These are phyloP conservation scores for Drosophila eugracilis DNA, from an alignment of 1,140 invertebrate species.

Conservation along the genomic window DNA sequence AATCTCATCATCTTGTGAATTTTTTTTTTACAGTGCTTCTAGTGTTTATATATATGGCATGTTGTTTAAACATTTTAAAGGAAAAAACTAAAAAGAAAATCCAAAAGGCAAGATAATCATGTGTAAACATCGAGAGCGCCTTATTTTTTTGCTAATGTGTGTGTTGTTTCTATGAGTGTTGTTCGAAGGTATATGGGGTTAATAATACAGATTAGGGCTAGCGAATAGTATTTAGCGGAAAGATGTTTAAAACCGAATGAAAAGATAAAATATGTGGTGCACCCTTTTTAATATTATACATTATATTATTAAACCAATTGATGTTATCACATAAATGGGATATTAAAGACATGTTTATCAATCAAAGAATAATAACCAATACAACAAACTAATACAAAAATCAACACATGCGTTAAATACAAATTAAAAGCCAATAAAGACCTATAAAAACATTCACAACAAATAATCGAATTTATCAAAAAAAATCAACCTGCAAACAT, in stretches of 20 bases:
- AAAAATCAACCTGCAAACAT: background rate
- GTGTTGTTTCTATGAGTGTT: slow-evolving; percentile 23
- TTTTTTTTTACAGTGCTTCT: slow-evolving; percentile 1
- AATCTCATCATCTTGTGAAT: slow-evolving; percentile 2
- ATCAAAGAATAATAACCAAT: no score
- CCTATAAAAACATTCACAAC: background rate
- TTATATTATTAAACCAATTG: no score
- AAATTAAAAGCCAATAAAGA: background rate
- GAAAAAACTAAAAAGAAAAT: slow-evolving; percentile 13
- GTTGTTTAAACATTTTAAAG: slow-evolving; percentile 52
- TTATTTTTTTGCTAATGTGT: slow-evolving; percentile 40
- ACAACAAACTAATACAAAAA: background rate
- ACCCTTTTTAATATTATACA: no score
- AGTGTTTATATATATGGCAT: slow-evolving; percentile 48
- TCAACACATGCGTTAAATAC: background rate
- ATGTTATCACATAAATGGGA: no score
- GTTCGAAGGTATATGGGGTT: background rate
- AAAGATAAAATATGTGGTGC: slow-evolving; percentile 16
- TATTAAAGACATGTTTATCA: no score
- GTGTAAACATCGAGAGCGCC: slow-evolving; percentile 24
- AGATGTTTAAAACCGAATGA: background rate
- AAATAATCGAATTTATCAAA: slow-evolving; percentile 16
- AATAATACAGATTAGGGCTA: background rate
- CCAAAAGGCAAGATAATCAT: slow-evolving; percentile 18
- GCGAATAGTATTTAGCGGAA: background rate